Percentiles rank a stretch among this genome's conserved stretches.
phyloP scores from a whole-genome alignment of 1,140 invertebrate genomes.

The Ptiloglossa arizonensis region DNA sequence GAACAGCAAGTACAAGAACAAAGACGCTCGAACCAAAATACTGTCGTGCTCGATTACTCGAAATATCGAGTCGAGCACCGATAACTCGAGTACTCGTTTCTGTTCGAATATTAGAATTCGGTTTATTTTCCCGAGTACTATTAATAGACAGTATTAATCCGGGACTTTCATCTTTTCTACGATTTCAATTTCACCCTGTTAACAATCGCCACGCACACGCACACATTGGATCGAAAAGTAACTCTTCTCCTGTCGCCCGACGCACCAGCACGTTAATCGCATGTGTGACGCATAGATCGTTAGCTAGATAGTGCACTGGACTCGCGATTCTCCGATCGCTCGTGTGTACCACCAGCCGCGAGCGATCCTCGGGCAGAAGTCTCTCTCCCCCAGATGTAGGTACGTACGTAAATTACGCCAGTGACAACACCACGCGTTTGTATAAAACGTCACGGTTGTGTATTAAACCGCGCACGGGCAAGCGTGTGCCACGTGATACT shows the following conservation, averaged over 20 bases:
- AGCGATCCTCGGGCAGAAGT: not conserved
- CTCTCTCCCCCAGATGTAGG: no score
- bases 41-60: no score
- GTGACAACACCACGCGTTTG: conserved; percentile 4
- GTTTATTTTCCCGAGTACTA: not conserved
- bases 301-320: not conserved
- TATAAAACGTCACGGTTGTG: conserved; percentile 3
- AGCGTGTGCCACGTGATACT: conserved; percentile 32
- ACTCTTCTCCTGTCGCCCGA: not conserved
- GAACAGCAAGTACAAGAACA: no score
- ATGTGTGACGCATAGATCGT: not conserved
- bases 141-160: not conserved
- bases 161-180: not conserved
- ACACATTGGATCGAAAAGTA: not conserved
- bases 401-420: not conserved
- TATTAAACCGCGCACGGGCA: conserved; percentile 5
- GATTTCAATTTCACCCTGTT: not conserved
- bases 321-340: not conserved
- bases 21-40: no score
- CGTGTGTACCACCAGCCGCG: not conserved
- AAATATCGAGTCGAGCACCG: no score
- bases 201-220: not conserved
- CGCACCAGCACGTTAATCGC: conserved; percentile 12
- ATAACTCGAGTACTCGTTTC: not conserved
- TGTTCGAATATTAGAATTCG: not conserved